Percentiles rank a stretch among this genome's conserved stretches.
These are phyloP conservation scores for Elegia similella DNA, from an alignment of 2,888 invertebrate genomes.

Conservation along the genomic window DNA sequence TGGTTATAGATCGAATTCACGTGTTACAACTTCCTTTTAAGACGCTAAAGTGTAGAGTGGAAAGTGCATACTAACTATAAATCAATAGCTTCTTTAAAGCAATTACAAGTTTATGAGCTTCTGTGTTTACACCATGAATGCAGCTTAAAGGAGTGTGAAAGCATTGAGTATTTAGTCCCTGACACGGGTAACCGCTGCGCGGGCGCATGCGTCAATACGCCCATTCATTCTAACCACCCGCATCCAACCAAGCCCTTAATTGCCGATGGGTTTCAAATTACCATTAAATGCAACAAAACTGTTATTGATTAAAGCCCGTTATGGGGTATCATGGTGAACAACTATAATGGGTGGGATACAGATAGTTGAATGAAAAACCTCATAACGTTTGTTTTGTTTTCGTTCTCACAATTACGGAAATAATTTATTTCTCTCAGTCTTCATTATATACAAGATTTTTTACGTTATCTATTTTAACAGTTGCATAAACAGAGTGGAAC, in stretches of 20 bases:
- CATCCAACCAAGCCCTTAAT: slow-evolving; percentile 52
- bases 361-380: too few relatives aligned
- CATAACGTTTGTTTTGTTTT: too few relatives aligned
- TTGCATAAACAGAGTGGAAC: background rate
- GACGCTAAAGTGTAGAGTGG: background rate
- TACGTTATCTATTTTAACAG: background rate
- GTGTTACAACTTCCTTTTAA: background rate
- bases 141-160: background rate
- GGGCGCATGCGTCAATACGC: slow-evolving; percentile 46
- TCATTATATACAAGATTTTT: background rate
- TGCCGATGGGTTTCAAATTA: slow-evolving; percentile 49
- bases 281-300: slow-evolving; percentile 23
- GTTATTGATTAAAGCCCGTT: background rate
- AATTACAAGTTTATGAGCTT: slow-evolving; percentile 11
- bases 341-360: too few relatives aligned
- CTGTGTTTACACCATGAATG: slow-evolving; percentile 14
- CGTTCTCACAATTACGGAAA: too few relatives aligned
- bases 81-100: slow-evolving; percentile 7
- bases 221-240: slow-evolving; percentile 51
- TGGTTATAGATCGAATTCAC: background rate
- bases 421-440: too few relatives aligned
- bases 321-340: background rate
- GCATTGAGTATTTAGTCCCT: slow-evolving; percentile 24
- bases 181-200: slow-evolving; percentile 37
- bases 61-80: slow-evolving; percentile 12